Percentiles rank a stretch among this genome's conserved stretches.
Conservation (phyloP, 1,140 invertebrate species). For the Drosophila jambulina region DNA sequence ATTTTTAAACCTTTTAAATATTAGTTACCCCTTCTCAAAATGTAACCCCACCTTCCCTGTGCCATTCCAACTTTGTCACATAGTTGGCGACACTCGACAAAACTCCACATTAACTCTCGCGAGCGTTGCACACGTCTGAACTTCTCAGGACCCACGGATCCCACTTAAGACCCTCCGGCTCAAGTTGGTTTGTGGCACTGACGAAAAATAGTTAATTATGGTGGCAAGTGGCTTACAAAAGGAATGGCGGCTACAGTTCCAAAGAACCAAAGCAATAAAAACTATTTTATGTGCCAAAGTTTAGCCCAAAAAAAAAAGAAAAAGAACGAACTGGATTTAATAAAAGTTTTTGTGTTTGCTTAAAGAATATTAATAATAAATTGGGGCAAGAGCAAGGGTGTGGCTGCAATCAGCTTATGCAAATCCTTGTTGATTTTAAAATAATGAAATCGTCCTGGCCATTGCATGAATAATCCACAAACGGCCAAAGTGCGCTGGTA, state of each 20-base stretch:
- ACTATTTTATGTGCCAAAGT: slow-evolving; percentile 78
- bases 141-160: slow-evolving; percentile 34
- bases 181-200: slow-evolving; percentile 50
- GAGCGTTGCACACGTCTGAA: slow-evolving; percentile 56
- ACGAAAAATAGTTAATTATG: slow-evolving; percentile 80
- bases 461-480: slow-evolving; percentile 73
- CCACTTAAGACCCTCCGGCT: slow-evolving; percentile 35
- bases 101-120: slow-evolving; percentile 67
- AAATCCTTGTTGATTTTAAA: slow-evolving; percentile 76
- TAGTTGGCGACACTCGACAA: slow-evolving; percentile 51
- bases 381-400: background rate
- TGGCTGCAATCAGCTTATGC: slow-evolving; percentile 76
- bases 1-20: background rate
- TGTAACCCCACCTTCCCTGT: background rate
- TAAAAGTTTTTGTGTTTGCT: slow-evolving; percentile 59
- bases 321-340: slow-evolving; percentile 58
- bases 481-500: slow-evolving; percentile 10
- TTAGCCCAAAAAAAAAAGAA: slow-evolving; percentile 4
- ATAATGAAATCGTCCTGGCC: slow-evolving; percentile 67
- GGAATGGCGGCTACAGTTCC: slow-evolving; percentile 57
- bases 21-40: background rate
- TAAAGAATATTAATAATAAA: slow-evolving; percentile 64
- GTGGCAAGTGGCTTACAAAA: slow-evolving; percentile 72
- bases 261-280: slow-evolving; percentile 60
- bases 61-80: slow-evolving; percentile 49